phyloP scores from a whole-genome alignment of 2,888 invertebrate genomes.

The Oithona nana region DNA sequence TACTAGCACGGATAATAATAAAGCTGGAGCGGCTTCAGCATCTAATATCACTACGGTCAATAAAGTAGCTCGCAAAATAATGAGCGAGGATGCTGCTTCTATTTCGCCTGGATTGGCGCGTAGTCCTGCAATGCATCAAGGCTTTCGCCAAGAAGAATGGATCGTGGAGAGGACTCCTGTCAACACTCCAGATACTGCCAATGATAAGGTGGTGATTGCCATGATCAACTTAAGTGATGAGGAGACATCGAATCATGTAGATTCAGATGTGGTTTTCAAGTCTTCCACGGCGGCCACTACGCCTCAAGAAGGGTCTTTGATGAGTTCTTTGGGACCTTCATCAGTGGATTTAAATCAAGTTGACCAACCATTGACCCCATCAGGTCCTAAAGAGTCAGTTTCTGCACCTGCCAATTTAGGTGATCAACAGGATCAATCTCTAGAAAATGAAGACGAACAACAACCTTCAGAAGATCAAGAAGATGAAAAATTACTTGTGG shows the following conservation, averaged over 20 bases:
- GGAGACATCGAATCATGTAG: background rate
- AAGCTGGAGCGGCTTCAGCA: background rate
- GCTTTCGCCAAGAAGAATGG: conserved; percentile 26
- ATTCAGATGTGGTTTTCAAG: background rate
- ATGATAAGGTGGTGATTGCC: background rate
- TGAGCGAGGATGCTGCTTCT: conserved; percentile 22
- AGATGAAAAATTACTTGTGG: too few species aligned
- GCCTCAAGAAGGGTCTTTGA: background rate
- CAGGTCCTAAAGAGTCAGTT: background rate
- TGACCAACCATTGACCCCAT: background rate
- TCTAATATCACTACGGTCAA: background rate
- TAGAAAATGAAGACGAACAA: background rate
- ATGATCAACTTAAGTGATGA: conserved; percentile 1
- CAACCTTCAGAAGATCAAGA: too few species aligned
- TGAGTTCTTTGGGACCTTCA: background rate
- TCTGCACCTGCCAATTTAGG: background rate
- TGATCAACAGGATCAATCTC: background rate
- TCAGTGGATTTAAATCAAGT: background rate
- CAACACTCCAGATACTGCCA: conserved; percentile 21
- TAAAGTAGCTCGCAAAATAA: conserved; percentile 16
- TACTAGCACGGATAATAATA: background rate
- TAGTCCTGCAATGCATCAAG: conserved; percentile 28
- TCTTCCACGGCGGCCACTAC: background rate
- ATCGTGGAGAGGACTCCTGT: conserved; percentile 23
- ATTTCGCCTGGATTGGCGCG: conserved; percentile 25